A percentile compares a stretch with the other conserved stretches of the same genome.
Evolutionary conservation across 1,140 invertebrate genomes (phyloP).

Genomic region (Conus betulinus): DNA sequence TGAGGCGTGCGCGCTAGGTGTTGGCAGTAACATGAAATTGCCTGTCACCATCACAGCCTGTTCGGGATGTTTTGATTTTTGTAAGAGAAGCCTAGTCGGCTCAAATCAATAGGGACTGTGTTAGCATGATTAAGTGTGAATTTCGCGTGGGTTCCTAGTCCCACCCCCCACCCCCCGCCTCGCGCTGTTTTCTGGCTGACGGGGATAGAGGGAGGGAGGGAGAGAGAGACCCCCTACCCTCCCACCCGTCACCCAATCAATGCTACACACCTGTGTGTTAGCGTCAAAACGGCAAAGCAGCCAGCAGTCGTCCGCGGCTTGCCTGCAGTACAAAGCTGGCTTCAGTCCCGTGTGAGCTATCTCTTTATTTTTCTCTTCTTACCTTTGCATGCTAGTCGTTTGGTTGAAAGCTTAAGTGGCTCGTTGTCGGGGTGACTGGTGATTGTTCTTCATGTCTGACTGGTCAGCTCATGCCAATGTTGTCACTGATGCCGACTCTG

Average conservation of each 20-base stretch:
- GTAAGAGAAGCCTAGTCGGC: not conserved
- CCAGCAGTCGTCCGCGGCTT: not conserved
- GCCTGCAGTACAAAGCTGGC: not conserved
- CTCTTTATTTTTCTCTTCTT: not conserved
- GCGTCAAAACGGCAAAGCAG: not conserved
- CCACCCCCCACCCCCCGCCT: not conserved
- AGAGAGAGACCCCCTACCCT: not conserved
- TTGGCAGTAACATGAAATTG: not conserved
- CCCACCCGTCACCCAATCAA: not conserved
- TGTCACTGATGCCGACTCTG: constrained; percentile 14
- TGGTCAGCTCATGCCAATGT: not conserved
- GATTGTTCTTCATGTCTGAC: too few relatives aligned
- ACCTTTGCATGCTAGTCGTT: not conserved
- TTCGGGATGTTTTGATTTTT: not conserved
- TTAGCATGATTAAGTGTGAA: not conserved
- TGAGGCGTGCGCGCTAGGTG: not conserved
- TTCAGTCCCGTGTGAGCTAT: not conserved
- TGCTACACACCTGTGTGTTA: not conserved
- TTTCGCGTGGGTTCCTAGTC: not conserved
- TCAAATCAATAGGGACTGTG: not conserved
- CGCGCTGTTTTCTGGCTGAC: not conserved
- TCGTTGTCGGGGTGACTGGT: too few relatives aligned
- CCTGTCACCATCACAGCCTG: not conserved
- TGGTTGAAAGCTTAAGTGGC: not conserved
- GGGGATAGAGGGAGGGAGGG: too few relatives aligned